These are phyloP conservation scores for Anguilla pacifica DNA, from an alignment of 2,797 vertebrate species.

Conservation along the genomic window DNA sequence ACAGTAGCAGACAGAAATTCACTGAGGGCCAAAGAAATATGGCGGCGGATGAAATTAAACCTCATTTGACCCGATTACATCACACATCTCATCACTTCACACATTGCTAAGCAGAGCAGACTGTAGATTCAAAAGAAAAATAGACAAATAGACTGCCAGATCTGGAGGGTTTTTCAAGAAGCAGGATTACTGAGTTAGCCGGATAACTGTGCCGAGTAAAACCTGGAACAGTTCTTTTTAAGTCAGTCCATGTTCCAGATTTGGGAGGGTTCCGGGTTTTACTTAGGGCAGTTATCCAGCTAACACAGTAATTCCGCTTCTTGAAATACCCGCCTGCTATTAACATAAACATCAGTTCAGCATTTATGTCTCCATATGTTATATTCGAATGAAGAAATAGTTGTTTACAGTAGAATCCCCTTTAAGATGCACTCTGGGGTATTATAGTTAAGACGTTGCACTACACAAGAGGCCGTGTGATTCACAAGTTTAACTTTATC, in stretches of 20 bases:
- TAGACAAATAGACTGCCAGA: background rate
- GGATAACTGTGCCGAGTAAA: no score
- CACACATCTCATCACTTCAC: background rate
- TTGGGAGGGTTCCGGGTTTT: no score
- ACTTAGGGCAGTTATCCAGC: no score
- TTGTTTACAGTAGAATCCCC: background rate
- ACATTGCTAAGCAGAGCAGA: background rate
- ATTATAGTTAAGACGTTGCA: background rate
- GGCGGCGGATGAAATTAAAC: slow-evolving; percentile 5
- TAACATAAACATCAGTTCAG: background rate
- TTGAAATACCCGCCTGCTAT: background rate
- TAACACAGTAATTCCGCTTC: no score
- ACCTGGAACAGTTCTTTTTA: no score
- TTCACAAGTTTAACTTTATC: slow-evolving; percentile 14
- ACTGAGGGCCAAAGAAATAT: background rate
- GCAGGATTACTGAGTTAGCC: no score
- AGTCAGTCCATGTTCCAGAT: no score
- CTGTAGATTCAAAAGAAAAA: background rate
- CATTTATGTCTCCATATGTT: background rate
- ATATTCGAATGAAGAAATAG: background rate
- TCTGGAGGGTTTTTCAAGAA: no score
- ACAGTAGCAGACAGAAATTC: background rate
- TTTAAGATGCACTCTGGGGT: background rate
- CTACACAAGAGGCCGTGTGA: background rate
- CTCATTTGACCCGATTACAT: slow-evolving; percentile 4